phyloP scores from a whole-genome alignment of 23 tunicate genomes.

The Styela clava region DNA sequence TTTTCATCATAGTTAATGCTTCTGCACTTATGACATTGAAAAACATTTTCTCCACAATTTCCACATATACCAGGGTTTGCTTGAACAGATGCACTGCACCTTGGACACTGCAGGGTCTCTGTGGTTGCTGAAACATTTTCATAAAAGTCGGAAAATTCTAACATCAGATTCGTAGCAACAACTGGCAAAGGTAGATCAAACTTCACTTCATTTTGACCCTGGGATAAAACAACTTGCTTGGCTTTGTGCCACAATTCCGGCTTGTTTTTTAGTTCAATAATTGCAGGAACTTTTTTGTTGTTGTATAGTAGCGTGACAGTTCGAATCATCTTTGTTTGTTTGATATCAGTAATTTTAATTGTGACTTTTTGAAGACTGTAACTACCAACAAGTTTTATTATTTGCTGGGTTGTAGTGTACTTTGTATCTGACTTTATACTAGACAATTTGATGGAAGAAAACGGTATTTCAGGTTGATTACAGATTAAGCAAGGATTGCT shows the following conservation, averaged over 20 bases:
- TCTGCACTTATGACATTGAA: constrained; percentile 97
- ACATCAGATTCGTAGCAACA: constrained; percentile 86
- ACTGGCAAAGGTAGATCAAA: constrained; percentile 91
- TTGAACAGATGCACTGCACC: constrained; percentile 96
- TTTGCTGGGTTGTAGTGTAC: constrained; percentile 90
- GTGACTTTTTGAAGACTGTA: constrained; percentile 69
- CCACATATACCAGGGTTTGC: constrained; percentile 98
- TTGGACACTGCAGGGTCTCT: constrained; percentile 93
- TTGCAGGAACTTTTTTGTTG: constrained; percentile 88
- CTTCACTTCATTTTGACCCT: constrained; percentile 85
- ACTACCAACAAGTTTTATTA: constrained; percentile 74
- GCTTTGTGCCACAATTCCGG: constrained; percentile 94
- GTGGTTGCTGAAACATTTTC: constrained; percentile 80
- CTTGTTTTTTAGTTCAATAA: constrained; percentile 88
- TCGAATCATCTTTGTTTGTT: constrained; percentile 87
- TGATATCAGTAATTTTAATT: constrained; percentile 79
- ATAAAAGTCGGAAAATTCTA: constrained; percentile 84
- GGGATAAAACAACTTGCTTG: constrained; percentile 48
- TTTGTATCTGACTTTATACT: constrained; percentile 63
- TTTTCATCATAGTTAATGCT: constrained; percentile 98
- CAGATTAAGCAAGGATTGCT: constrained; percentile 91
- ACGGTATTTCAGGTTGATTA: constrained; percentile 73
- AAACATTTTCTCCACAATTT: constrained; percentile 99
- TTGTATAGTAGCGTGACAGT: constrained; percentile 84
- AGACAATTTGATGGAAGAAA: constrained; percentile 57